Conservation (phyloP, 1,140 invertebrate species). For the Vanessa atalanta region DNA sequence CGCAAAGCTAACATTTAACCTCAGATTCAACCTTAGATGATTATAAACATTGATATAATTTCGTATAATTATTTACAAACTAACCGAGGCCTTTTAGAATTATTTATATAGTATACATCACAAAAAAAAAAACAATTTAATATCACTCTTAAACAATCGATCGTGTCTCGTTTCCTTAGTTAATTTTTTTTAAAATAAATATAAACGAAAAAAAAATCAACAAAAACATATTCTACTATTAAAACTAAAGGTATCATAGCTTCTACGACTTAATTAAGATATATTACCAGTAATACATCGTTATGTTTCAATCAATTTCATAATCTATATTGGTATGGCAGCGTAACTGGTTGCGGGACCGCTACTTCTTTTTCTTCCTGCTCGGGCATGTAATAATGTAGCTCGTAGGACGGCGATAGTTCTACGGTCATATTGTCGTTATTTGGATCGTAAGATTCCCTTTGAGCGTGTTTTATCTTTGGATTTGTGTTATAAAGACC, state of each 20-base stretch:
- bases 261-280: background rate
- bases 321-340: slow-evolving; percentile 44
- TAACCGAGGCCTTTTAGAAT: background rate
- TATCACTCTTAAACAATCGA: background rate
- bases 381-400: slow-evolving; percentile 72
- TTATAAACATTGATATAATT: background rate
- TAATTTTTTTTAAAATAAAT: no score
- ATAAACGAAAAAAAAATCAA: no score
- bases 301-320: slow-evolving; percentile 20
- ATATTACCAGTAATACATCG: background rate
- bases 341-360: slow-evolving; percentile 41
- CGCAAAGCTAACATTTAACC: background rate
- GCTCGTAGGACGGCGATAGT: slow-evolving; percentile 66
- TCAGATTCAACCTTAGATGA: background rate
- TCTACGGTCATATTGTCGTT: slow-evolving; percentile 63
- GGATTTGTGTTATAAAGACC: slow-evolving; percentile 34
- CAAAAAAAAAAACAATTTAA: background rate
- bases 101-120: background rate
- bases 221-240: no score
- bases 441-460: slow-evolving; percentile 47
- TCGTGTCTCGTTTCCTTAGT: no score
- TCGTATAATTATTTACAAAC: background rate
- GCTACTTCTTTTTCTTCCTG: slow-evolving; percentile 63
- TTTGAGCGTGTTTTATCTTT: slow-evolving; percentile 8
- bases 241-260: no score